Evolutionary conservation across 2,113 vertebrate species (phyloP), one percentile per base, ranked within the genome.

Genomic region (Eleginops maclovinus): DNA sequence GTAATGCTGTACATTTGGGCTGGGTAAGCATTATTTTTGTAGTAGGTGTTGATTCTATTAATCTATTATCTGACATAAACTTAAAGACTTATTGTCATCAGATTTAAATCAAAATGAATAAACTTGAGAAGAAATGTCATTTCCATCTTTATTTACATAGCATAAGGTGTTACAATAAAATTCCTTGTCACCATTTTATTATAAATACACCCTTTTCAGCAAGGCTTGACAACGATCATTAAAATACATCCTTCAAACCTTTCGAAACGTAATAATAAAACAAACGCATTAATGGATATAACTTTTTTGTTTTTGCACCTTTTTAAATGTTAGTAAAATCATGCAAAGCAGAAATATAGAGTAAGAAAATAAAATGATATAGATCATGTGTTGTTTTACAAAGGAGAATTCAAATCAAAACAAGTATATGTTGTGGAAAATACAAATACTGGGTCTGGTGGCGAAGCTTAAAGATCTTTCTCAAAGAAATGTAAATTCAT

Each of bases 71-170:
- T 28, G 17, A 59, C 24, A 26, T 19, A 26, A 36, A 16, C 1
- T 16, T 10, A 44, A 54, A 24, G 3, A 31, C 0, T 0, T 16
- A 5, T 49, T 24, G 46, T n/a, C 3, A 21, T 22, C 14, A 28
- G 26, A 47, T 44, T 12, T 17, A 44, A 56, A 36, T 9, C 4
- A 1, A 68, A 68, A 61, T 15, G 21, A 74, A 56, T 10, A 56
- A 61, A 36, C 31, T 0, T 11, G 2, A 51, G 43, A 81, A 26
- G 53, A 26, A 26, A 73, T 67, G 73, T 78, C 19, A 80, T 91
- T 87, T 89, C 54, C 64, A 75, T 77, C 51, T 93, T 93, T 93
- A 93, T 93, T 93, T 93, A 93, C 92, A 93, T 76, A 68, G 76
- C 62, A 17, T 84, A 74, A 60, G 84, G 81, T 79, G 80, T 86